phyloP scores from a whole-genome alignment of 2,888 invertebrate species.

The Orthosia incerta region DNA sequence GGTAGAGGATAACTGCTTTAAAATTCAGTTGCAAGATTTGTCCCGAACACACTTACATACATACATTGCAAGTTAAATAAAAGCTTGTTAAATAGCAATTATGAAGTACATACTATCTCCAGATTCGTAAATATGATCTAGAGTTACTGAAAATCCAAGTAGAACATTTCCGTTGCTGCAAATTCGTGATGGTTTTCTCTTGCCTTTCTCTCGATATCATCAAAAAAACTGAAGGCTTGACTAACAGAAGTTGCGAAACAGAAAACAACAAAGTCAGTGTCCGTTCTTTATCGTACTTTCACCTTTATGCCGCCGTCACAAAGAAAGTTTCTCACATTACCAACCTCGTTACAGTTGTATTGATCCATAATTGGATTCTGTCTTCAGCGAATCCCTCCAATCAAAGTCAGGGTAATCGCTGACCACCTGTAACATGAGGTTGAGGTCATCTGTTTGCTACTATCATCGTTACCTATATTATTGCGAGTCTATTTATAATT shows the following conservation, averaged over 20 bases:
- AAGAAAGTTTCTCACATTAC: slow-evolving; percentile 51
- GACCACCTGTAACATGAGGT: slow-evolving; percentile 29
- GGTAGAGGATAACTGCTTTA: no score
- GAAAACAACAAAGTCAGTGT: slow-evolving; percentile 50
- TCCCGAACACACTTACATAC: no score
- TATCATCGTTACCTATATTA: slow-evolving; percentile 25
- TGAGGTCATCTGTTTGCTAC: slow-evolving; percentile 36
- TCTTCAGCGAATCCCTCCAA: slow-evolving; percentile 56
- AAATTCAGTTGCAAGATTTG: no score
- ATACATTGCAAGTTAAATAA: no score
- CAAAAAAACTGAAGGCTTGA: slow-evolving; percentile 59
- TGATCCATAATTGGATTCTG: slow-evolving; percentile 40
- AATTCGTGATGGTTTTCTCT: slow-evolving; percentile 61
- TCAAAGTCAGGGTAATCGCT: slow-evolving; percentile 44
- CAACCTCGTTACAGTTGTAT: slow-evolving; percentile 22
- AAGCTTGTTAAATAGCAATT: no score
- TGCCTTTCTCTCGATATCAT: slow-evolving; percentile 68
- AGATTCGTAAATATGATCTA: not conserved
- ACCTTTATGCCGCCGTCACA: slow-evolving; percentile 62
- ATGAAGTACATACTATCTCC: not conserved
- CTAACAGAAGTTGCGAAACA: slow-evolving; percentile 46
- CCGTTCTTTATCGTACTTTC: slow-evolving; percentile 72
- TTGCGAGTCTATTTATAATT: slow-evolving; percentile 42
- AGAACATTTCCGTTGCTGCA: slow-evolving; percentile 18
- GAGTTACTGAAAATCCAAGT: not conserved